Evolutionary conservation across 2,888 invertebrate genomes (phyloP).

Genomic region (Junonia oenone): DNA sequence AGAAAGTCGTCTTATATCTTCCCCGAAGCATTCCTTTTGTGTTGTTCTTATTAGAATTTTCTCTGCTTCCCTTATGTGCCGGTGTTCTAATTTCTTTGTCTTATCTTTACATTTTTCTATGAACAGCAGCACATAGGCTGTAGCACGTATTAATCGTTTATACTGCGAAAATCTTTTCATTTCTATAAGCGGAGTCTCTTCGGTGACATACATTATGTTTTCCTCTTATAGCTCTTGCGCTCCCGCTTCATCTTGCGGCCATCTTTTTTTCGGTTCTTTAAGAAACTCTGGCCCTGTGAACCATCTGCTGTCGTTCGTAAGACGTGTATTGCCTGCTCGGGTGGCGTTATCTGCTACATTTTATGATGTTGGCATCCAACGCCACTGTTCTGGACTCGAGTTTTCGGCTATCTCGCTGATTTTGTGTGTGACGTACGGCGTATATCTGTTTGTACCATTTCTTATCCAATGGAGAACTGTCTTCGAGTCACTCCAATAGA

Average conservation of each 20-base stretch:
- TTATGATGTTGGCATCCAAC: not conserved
- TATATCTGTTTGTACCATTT: too few relatives aligned
- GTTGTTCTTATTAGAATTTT: not conserved
- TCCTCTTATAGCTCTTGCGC: too few relatives aligned
- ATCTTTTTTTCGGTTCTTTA: too few relatives aligned
- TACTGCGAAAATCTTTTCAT: conserved; percentile 1
- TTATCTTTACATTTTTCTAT: not conserved
- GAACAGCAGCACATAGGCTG: not conserved
- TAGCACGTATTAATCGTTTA: conserved; percentile 1
- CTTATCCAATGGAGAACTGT: too few relatives aligned
- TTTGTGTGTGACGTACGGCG: too few relatives aligned
- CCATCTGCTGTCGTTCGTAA: too few relatives aligned
- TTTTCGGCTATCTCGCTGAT: too few relatives aligned
- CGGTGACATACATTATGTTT: not conserved
- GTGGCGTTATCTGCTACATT: conserved; percentile 3
- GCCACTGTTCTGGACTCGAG: too few relatives aligned
- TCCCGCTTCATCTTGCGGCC: too few relatives aligned
- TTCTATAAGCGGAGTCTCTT: not conserved
- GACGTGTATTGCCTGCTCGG: not conserved
- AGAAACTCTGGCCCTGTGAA: too few relatives aligned
- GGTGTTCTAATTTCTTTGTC: too few relatives aligned
- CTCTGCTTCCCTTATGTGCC: conserved; percentile 7
- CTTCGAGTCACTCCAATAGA: too few relatives aligned
- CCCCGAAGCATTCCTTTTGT: conserved; percentile 10
- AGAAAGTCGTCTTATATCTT: conserved; percentile 1